Evolutionary conservation across 2,888 invertebrate species (phyloP), one percentile per base, ranked within the genome.

Genomic region (Sclerodermus sp.): DNA sequence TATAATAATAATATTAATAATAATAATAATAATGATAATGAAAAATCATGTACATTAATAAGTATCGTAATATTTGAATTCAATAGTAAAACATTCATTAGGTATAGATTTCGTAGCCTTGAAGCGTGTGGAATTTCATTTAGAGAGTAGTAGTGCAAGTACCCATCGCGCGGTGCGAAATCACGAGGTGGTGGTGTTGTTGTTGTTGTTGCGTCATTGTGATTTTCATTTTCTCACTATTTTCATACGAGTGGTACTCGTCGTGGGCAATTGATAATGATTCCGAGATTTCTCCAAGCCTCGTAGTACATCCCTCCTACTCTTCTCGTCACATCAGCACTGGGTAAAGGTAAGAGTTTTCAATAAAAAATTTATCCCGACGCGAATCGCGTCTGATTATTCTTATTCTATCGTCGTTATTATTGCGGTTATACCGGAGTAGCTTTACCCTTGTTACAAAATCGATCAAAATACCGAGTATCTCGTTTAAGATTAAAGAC

Each of bases 41-140:
- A 73, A 73, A 73, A 73, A 73, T 70, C 71, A 73, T 73, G 64
- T 66, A 71, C 69, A 73, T 67, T 70, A 69, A 67, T 73, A 66
- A 62, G 65, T 70, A 65, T 70, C 62, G 61, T 69, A 71, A 68
- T 73, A 71, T 60, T 69, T 66, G 60, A 67, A 67, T 70, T 59
- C 69, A 57, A 65, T 71, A 68, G 66, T 70, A 71, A 68, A 71
- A 71, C 71, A 71, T 64, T 69, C 63, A 71, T 58, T 69, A 69
- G 67, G 62, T 68, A 67, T 70, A 67, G 60, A 69, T 64, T 66
- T 66, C 58, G 53, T 67, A 67, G 62, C 57, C 57, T 63, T 56
- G 50, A 62, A 64, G 66, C 61, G 51, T n/a, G n/a, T 62, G 62
- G 60, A 55, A 53, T 49, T 53, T 53, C 47, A 23, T 23, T 23